Conservation (phyloP, 1,140 invertebrate genomes). For the Bradysia coprophila region DNA sequence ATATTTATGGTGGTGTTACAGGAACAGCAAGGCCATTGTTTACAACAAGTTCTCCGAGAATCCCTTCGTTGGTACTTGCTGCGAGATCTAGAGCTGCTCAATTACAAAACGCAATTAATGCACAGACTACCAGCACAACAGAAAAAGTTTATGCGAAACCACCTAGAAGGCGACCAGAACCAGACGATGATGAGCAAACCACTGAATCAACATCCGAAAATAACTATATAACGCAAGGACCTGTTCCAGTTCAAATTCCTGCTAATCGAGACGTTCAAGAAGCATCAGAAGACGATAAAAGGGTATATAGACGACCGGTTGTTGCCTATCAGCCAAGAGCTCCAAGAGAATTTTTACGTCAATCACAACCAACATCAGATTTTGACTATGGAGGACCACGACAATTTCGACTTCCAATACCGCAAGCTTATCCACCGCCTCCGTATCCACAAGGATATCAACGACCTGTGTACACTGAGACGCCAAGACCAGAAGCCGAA, state of each 20-base stretch:
- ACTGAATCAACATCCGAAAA: conserved; percentile 9
- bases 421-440: background rate
- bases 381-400: background rate
- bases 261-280: conserved; percentile 6
- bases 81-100: conserved; percentile 13
- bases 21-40: conserved; percentile 40
- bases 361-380: background rate
- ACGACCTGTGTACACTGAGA: background rate
- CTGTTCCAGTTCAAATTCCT: conserved; percentile 17
- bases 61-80: conserved; percentile 17
- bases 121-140: background rate
- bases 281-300: conserved; percentile 1
- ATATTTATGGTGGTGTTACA: conserved; percentile 38
- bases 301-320: background rate
- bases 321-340: background rate
- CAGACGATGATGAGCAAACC: conserved; percentile 9
- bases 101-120: conserved; percentile 13
- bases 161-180: conserved; percentile 7
- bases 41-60: conserved; percentile 29
- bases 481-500: conserved; percentile 15
- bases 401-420: background rate
- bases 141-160: conserved; percentile 10
- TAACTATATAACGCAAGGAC: conserved; percentile 8
- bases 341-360: conserved; percentile 1
- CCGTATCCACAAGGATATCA: background rate